Base-by-base conservation (phyloP, 2,888 invertebrate species). In the Callyntrura sp. region DNA sequence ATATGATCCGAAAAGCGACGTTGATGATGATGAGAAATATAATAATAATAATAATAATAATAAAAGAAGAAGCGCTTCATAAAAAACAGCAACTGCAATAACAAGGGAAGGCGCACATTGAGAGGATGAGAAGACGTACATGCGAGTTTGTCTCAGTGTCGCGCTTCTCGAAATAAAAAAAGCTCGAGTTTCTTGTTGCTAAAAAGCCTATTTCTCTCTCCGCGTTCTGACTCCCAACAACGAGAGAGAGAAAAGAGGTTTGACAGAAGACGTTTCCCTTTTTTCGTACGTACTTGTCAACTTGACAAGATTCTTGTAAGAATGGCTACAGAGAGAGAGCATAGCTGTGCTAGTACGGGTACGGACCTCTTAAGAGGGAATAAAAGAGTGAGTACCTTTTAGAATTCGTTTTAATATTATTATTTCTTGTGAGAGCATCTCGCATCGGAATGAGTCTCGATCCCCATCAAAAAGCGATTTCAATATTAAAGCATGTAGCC, bases 231-330 rank as follows among this genome's bases (percentile, higher is more conserved):
- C 35, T 4, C 35, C 2, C 2, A 17, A 57, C n/a, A 57, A 17
- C 4, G 14, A n/a, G 20, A 20, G 9, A 4, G 12, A 65, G 11
- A 5, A 28, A 23, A 17, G 2, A 62, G 11, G 20, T 62, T 48
- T 48, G 70, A 45, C 45, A 43, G 45, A 43, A 45, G 70, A 70
- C 70, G 45, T n/a, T 73, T 68, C 43, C 62, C 35, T 51, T 76
- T 76, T 51, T 76, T 76, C 76, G 76, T 76, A 76, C 76, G 51
- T 76, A 76, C 76, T 76, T 76, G 76, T 76, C 76, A 76, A 76
- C 25, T 76, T 76, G 76, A 76, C 76, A 76, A 14, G 76, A 76
- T 73, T 48, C 35, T 65, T 62, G 60, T 20, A 35, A 35, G 35
- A 35, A 35, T 35, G 3, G 35, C 35, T 35, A 14, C 14, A 51